Evolutionary conservation across 1,140 invertebrate species (phyloP).

Genomic region (Apocrypta bakeri): DNA sequence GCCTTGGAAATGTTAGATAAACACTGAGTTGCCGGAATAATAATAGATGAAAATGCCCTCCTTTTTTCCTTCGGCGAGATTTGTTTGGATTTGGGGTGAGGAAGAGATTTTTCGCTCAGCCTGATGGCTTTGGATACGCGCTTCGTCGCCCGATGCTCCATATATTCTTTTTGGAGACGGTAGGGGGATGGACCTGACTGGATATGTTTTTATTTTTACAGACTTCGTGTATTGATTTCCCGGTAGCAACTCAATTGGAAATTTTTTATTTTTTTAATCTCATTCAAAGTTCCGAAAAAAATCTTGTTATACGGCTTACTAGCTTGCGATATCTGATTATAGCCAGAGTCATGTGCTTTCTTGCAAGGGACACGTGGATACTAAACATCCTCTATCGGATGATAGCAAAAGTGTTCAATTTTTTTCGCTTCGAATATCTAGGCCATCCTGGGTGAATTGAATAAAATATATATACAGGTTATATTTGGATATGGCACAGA

Average conservation of each 20-base stretch:
- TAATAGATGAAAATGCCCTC: not conserved
- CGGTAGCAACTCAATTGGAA: not conserved
- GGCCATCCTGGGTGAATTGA: no score
- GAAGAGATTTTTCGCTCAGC: not conserved
- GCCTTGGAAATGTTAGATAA: not conserved
- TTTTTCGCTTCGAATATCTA: no score
- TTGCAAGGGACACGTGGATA: no score
- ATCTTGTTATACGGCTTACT: no score
- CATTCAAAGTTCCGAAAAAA: no score
- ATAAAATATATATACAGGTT: not conserved
- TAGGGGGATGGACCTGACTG: not conserved
- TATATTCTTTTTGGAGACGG: not conserved
- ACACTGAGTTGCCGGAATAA: not conserved
- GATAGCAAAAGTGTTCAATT: no score
- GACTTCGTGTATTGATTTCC: not conserved
- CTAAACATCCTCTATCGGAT: no score
- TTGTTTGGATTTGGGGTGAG: conserved; percentile 14
- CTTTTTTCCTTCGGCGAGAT: conserved; percentile 5
- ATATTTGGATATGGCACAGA: not conserved
- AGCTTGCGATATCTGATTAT: no score
- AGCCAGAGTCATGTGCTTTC: no score
- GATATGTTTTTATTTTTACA: not conserved
- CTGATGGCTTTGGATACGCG: not conserved
- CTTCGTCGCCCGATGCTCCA: no score
- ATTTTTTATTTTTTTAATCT: no score